These are phyloP conservation scores for Drosophila subquinaria DNA, from an alignment of 2,888 invertebrate species.

Conservation along the genomic window DNA sequence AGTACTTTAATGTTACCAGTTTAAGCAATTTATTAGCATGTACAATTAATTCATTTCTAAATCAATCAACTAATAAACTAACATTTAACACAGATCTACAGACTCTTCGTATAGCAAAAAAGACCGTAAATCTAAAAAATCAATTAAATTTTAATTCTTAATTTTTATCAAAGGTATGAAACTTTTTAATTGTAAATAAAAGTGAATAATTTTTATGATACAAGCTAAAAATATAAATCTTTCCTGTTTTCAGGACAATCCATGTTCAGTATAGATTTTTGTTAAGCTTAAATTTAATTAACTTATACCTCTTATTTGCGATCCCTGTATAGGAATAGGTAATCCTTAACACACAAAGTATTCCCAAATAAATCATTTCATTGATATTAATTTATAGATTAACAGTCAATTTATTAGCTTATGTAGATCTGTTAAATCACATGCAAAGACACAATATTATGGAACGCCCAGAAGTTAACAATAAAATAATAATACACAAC, in stretches of 20 bases:
- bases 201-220: no score
- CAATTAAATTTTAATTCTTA: no score
- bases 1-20: slow-evolving; percentile 70
- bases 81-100: slow-evolving; percentile 35
- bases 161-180: no score
- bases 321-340: neutral
- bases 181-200: no score
- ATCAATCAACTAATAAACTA: slow-evolving; percentile 71
- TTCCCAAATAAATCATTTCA: neutral
- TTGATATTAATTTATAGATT: slow-evolving; percentile 24
- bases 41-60: slow-evolving; percentile 68
- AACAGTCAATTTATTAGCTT: slow-evolving; percentile 52
- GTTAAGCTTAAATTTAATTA: neutral
- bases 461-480: slow-evolving; percentile 41
- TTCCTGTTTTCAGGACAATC: no score
- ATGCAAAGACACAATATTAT: slow-evolving; percentile 49
- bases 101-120: neutral
- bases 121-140: neutral
- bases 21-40: slow-evolving; percentile 73
- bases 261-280: no score
- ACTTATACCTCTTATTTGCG: neutral
- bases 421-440: slow-evolving; percentile 52
- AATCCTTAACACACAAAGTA: neutral
- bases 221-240: no score
- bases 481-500: slow-evolving; percentile 28